Percentiles rank a stretch among this genome's conserved stretches.
Evolutionary conservation across 1,140 invertebrate genomes (phyloP).

Genomic region (Helicoverpa armigera): DNA sequence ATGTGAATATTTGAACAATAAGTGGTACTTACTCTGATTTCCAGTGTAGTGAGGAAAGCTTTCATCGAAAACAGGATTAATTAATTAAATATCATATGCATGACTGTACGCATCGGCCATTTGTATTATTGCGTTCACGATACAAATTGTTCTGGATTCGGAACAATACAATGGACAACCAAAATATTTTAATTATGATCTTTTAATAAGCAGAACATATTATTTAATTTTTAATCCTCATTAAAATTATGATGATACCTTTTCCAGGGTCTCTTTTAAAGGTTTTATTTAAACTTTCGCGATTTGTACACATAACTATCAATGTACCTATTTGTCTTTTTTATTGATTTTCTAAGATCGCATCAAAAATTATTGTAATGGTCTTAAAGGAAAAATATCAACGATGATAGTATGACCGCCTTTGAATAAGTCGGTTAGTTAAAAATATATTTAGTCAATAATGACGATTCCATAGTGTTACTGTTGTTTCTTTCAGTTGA

Average conservation of each 20-base stretch:
- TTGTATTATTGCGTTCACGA: background rate
- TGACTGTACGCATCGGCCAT: background rate
- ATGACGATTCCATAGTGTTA: background rate
- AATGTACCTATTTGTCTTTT: no score
- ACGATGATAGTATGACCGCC: no score
- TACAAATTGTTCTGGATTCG: background rate
- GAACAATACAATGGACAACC: no score
- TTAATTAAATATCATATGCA: conserved; percentile 14
- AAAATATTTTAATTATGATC: background rate
- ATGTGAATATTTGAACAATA: background rate
- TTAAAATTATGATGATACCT: background rate
- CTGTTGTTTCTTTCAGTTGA: background rate
- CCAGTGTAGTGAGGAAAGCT: background rate
- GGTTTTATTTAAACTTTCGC: no score
- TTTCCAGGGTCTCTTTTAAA: no score
- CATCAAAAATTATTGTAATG: no score
- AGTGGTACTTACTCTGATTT: background rate
- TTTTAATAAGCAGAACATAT: no score
- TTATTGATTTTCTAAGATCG: no score
- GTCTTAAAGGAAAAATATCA: no score
- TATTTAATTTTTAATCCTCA: background rate
- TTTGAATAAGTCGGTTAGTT: no score
- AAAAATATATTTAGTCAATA: no score
- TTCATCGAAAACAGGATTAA: conserved; percentile 8
- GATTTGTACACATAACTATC: no score